A percentile compares a stretch with the other conserved stretches of the same genome.
These are phyloP conservation scores for Alentia gelatinosa DNA, from an alignment of 2,888 invertebrate species.

Conservation along the genomic window DNA sequence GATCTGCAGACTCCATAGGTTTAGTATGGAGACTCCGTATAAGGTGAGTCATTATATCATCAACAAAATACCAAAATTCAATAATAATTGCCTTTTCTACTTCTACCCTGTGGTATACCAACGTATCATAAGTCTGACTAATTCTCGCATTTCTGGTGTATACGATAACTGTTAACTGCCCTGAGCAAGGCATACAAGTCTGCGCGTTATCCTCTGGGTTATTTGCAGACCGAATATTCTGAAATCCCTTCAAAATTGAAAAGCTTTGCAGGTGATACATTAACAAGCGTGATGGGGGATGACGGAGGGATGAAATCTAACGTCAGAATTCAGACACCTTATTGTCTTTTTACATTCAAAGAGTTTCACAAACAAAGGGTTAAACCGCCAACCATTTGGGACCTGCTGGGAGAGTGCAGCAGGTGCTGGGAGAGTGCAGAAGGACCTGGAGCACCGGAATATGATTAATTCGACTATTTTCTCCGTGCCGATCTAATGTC, in stretches of 20 bases:
- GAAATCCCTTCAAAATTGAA: background rate
- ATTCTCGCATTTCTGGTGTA: too few species aligned
- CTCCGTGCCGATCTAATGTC: background rate
- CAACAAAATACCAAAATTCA: too few species aligned
- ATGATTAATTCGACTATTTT: background rate
- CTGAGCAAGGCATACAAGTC: too few species aligned
- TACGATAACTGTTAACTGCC: too few species aligned
- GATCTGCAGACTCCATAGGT: too few species aligned
- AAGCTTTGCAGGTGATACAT: background rate
- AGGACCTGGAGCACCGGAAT: background rate
- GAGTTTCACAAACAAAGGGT: slow-evolving; percentile 1
- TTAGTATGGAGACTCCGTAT: too few species aligned
- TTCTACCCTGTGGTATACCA: too few species aligned
- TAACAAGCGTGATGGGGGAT: background rate
- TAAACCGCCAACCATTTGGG: background rate
- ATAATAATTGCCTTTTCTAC: too few species aligned
- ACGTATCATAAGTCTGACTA: too few species aligned
- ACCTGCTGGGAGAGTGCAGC: background rate
- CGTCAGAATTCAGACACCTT: background rate
- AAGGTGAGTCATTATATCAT: too few species aligned
- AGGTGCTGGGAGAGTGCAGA: background rate
- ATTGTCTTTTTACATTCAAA: background rate
- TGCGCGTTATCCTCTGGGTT: too few species aligned
- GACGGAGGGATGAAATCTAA: background rate
- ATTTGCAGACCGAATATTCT: too few species aligned